These are phyloP conservation scores for Channa maculata DNA, from an alignment of 2,113 vertebrate genomes.

Conservation along the genomic window DNA sequence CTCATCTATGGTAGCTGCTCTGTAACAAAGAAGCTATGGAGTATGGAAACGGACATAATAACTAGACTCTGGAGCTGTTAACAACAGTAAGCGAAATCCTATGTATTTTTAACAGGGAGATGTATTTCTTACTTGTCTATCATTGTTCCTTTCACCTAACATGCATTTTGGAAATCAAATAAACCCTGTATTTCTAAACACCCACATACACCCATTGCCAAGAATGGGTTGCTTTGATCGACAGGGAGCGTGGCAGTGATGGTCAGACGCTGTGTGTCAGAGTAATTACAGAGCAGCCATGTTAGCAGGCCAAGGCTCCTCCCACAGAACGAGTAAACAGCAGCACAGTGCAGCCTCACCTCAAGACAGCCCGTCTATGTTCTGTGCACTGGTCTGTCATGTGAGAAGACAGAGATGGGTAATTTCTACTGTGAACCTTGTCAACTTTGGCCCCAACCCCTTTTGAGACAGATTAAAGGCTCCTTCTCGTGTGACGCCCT, in stretches of 20 bases:
- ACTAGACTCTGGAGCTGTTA: conserved; percentile 47
- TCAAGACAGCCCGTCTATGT: conserved; percentile 36
- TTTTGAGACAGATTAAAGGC: conserved; percentile 60
- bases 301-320: conserved; percentile 39
- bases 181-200: conserved; percentile 69
- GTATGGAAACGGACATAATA: conserved; percentile 44
- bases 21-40: conserved; percentile 29
- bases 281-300: conserved; percentile 77
- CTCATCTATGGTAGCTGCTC: conserved; percentile 11
- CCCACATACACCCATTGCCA: conserved; percentile 55
- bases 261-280: conserved; percentile 52
- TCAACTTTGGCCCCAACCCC: conserved; percentile 70
- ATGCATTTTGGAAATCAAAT: conserved; percentile 77
- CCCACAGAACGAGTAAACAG: conserved; percentile 47
- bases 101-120: conserved; percentile 77
- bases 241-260: conserved; percentile 56
- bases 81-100: conserved; percentile 53
- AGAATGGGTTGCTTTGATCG: conserved; percentile 66
- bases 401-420: conserved; percentile 55
- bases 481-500: conserved; percentile 10
- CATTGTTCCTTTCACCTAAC: conserved; percentile 66
- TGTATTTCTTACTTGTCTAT: conserved; percentile 64
- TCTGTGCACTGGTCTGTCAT: conserved; percentile 49
- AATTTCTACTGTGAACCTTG: conserved; percentile 69
- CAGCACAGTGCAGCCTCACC: conserved; percentile 34